Percentiles rank a stretch among this genome's conserved stretches.
These are phyloP conservation scores for Eutolmus rufibarbis DNA, from an alignment of 2,888 invertebrate species.

Conservation along the genomic window DNA sequence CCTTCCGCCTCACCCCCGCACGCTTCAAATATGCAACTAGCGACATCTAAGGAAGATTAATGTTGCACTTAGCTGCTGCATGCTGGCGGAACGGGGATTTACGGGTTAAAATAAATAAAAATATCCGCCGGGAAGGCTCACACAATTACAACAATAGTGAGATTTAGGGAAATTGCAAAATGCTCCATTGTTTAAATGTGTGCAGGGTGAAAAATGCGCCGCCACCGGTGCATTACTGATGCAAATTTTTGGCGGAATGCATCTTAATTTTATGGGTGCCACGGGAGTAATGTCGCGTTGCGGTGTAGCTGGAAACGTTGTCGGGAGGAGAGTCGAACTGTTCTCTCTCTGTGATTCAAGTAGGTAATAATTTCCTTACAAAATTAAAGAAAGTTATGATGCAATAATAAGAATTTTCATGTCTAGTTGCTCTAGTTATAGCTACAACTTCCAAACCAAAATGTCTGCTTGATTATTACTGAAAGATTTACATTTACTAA, in stretches of 20 bases:
- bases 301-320: background rate
- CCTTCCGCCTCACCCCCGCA: background rate
- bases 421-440: no score
- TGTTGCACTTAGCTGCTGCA: slow-evolving; percentile 22
- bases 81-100: background rate
- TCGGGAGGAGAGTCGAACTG: background rate
- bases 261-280: background rate
- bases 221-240: background rate
- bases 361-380: background rate
- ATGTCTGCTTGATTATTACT: no score
- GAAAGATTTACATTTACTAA: no score
- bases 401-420: background rate
- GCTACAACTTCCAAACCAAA: no score
- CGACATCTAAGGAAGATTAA: slow-evolving; percentile 36
- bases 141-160: slow-evolving; percentile 17
- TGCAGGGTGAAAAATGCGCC: background rate
- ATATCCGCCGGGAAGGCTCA: background rate
- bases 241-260: background rate
- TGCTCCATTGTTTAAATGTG: slow-evolving; percentile 4
- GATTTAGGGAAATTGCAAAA: background rate
- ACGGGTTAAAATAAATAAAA: slow-evolving; percentile 33
- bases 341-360: background rate
- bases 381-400: background rate
- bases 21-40: slow-evolving; percentile 26
- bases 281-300: background rate